These are phyloP conservation scores for Abscondita cerata DNA, from an alignment of 2,888 invertebrate species.

Conservation along the genomic window DNA sequence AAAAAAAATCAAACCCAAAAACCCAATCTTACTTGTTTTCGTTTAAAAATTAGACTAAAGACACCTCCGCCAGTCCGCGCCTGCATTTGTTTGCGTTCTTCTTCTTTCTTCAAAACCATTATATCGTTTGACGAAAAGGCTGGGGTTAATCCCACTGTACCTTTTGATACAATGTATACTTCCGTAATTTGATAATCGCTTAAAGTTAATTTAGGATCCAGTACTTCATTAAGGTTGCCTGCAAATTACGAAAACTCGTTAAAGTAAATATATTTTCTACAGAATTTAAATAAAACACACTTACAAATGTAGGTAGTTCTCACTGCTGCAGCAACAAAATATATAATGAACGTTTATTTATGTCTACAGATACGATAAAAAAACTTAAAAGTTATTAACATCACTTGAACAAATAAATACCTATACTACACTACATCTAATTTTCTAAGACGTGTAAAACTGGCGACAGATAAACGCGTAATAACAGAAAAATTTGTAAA, in stretches of 20 bases:
- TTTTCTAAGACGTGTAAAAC: too few species aligned
- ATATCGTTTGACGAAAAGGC: conserved; percentile 60
- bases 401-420: too few species aligned
- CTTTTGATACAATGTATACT: conserved; percentile 66
- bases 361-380: too few species aligned
- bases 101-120: conserved; percentile 65
- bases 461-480: too few species aligned
- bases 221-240: conserved; percentile 67
- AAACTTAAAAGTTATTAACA: too few species aligned
- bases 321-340: too few species aligned
- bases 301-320: too few species aligned
- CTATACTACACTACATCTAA: too few species aligned
- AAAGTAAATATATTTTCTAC: too few species aligned
- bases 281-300: too few species aligned
- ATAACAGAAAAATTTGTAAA: too few species aligned
- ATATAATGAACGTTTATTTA: too few species aligned
- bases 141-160: conserved; percentile 60
- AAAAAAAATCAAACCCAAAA: conserved; percentile 2
- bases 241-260: conserved; percentile 57
- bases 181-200: conserved; percentile 72
- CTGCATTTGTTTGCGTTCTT: conserved; percentile 63
- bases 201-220: conserved; percentile 65
- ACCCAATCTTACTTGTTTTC: conserved; percentile 54
- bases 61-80: conserved; percentile 60
- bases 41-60: conserved; percentile 63